Base-by-base conservation (phyloP, 2,113 vertebrate genomes). In the Malaclemys terrapin region DNA sequence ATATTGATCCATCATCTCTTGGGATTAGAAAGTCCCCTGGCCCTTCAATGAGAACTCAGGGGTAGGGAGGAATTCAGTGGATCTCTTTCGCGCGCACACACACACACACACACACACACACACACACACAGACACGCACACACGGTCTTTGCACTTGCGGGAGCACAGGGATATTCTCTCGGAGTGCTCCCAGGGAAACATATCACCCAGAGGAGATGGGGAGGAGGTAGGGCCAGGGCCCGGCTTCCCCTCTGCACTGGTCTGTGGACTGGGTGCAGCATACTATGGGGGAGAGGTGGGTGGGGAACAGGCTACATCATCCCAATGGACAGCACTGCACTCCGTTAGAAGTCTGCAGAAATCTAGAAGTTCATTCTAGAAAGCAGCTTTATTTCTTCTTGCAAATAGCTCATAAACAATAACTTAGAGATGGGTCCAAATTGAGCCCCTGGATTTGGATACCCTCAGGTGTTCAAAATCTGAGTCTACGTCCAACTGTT, bases 1-100 rank as follows among this genome's bases (percentile, higher is more conserved):
- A 17, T 29, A 49, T n/a, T 83, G 5, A 62, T 4, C 10, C 59
- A 69, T 62, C 5, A 1, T 27, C 13, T 25, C 27, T 35, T 47
- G 2, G 56, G 42, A 42, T 42, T 53, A 47, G 17, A 10, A 84
- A 52, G 13, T 65, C 80, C 80, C 7, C 13, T 93, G 49, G 57
- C 17, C 2, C 50, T 85, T 65, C 2, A 0, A 1, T 16, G 78
- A 45, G 3, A 3, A 20, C 85, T 49, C 78, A 38, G 11, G 8
- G 84, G 54, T 59, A 50, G 6, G 7, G 80, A 76, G 29, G 24
- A 42, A 17, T 7, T 42, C 19, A 85, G 22, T n/a, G 69, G 6
- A 2, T 5, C 22, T 0, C 56, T 14, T 87, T 16, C 42, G 42
- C 42, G 42, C 42, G 4, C 38, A 4, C 38, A 38, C 35, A 47